phyloP scores from a whole-genome alignment of 2,888 invertebrate genomes.

The Gerris lacustris region DNA sequence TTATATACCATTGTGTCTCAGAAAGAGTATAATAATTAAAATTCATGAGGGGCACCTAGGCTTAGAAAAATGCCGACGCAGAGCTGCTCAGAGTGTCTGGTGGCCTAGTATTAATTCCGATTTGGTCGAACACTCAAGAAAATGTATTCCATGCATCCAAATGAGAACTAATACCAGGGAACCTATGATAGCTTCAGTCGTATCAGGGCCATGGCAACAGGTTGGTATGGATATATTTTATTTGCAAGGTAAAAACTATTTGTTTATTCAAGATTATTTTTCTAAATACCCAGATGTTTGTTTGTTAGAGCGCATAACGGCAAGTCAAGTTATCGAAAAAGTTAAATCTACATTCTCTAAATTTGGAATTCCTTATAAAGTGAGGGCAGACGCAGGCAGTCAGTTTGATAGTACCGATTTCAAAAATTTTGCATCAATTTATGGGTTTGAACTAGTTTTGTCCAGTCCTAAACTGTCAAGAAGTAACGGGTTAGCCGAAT shows the following conservation, averaged over 20 bases:
- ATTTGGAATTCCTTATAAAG: too few relatives aligned
- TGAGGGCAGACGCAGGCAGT: too few relatives aligned
- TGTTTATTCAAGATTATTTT: conserved; percentile 13
- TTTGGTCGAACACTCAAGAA: conserved; percentile 5
- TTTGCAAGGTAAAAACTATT: neutral
- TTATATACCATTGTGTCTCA: conserved; percentile 7
- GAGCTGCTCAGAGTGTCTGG: conserved; percentile 8
- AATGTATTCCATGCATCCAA: conserved; percentile 5
- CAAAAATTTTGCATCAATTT: too few relatives aligned
- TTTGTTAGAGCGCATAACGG: too few relatives aligned
- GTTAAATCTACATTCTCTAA: too few relatives aligned
- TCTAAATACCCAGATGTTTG: too few relatives aligned
- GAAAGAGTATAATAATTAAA: conserved; percentile 11
- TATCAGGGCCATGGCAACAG: conserved; percentile 7
- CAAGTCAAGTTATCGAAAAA: too few relatives aligned
- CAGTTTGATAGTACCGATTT: too few relatives aligned
- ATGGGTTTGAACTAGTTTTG: too few relatives aligned
- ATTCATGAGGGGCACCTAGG: conserved; percentile 16
- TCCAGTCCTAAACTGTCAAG: too few relatives aligned
- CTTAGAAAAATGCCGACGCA: conserved; percentile 10
- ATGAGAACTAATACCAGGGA: conserved; percentile 6
- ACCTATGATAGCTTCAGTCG: conserved; percentile 2
- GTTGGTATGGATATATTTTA: conserved; percentile 12
- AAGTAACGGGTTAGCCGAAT: too few relatives aligned
- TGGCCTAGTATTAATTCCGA: conserved; percentile 13